Evolutionary conservation across 2,888 invertebrate species (phyloP).

Genomic region (Conistra vaccinii): DNA sequence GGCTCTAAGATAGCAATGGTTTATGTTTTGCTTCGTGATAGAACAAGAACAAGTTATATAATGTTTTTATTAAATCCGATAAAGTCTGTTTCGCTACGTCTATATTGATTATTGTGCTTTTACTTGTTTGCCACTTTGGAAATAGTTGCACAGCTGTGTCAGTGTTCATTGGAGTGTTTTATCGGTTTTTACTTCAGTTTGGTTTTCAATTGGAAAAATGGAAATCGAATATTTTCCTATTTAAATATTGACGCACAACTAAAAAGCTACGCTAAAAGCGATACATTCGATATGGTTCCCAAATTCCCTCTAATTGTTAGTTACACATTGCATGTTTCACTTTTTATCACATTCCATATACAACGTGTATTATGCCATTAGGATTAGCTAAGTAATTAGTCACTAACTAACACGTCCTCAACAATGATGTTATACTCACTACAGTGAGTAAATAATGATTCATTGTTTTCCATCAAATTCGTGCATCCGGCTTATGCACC

Average conservation of each 20-base stretch:
- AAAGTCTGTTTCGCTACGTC: constrained; percentile 41
- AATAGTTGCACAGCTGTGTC: constrained; percentile 10
- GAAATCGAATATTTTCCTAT: neutral
- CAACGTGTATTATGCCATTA: constrained; percentile 28
- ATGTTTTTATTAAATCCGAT: constrained; percentile 54
- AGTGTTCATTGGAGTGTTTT: neutral
- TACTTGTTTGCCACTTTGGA: constrained; percentile 12
- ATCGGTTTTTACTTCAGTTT: constrained; percentile 7
- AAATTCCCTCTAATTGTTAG: constrained; percentile 3
- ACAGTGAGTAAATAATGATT: constrained; percentile 48
- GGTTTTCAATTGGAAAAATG: neutral
- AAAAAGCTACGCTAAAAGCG: neutral
- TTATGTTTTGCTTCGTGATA: constrained; percentile 51
- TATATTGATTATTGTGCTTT: constrained; percentile 47
- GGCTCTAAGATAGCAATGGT: constrained; percentile 47
- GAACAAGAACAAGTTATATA: constrained; percentile 39
- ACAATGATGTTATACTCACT: constrained; percentile 40
- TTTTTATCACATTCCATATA: constrained; percentile 14
- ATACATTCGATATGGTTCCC: neutral
- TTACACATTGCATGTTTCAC: neutral
- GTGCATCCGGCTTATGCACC: constrained; percentile 25
- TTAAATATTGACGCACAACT: neutral
- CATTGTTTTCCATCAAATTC: constrained; percentile 43
- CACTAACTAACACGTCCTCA: constrained; percentile 40
- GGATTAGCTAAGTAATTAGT: constrained; percentile 32